Percentiles rank a stretch among this genome's conserved stretches.
Conservation (phyloP, 2,797 vertebrate species). For the Neostethus bicornis region DNA sequence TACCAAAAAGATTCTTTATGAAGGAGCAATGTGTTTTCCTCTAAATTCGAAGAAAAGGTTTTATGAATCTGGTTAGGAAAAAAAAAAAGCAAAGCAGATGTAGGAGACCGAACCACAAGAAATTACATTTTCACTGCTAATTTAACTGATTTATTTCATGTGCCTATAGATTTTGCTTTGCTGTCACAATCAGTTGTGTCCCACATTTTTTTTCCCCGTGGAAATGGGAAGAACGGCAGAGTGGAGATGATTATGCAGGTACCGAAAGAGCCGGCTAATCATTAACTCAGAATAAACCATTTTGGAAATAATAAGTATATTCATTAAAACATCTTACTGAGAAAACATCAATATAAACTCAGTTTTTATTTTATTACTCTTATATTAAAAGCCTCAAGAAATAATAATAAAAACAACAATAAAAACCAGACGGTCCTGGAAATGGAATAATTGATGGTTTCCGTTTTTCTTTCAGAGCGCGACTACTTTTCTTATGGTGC, state of each 20-base stretch:
- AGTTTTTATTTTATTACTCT: conserved; percentile 28
- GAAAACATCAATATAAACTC: conserved; percentile 27
- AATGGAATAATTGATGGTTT: conserved; percentile 61
- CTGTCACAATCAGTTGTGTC: conserved; percentile 28
- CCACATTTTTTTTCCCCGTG: conserved; percentile 24
- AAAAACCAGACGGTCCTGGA: conserved; percentile 49
- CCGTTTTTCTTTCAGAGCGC: conserved; percentile 32
- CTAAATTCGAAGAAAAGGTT: conserved; percentile 15
- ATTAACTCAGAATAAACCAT: conserved; percentile 47
- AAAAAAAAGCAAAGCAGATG: conserved; percentile 45
- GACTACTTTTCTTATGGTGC: conserved; percentile 51
- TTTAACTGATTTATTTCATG: conserved; percentile 54
- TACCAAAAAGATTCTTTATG: conserved; percentile 31
- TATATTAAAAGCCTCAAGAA: too few species aligned
- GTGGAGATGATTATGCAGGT: conserved; percentile 31
- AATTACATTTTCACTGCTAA: conserved; percentile 41
- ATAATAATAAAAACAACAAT: too few species aligned
- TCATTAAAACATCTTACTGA: conserved; percentile 60
- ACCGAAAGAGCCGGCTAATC: conserved; percentile 13
- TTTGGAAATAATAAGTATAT: conserved; percentile 32
- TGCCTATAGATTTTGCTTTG: conserved; percentile 32
- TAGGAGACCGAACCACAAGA: conserved; percentile 29
- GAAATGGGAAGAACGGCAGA: conserved; percentile 32
- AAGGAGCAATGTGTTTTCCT: conserved; percentile 20
- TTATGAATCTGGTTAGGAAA: conserved; percentile 16